Conservation (phyloP, 2,797 vertebrate genomes). For the Syngnathus rostellatus region DNA sequence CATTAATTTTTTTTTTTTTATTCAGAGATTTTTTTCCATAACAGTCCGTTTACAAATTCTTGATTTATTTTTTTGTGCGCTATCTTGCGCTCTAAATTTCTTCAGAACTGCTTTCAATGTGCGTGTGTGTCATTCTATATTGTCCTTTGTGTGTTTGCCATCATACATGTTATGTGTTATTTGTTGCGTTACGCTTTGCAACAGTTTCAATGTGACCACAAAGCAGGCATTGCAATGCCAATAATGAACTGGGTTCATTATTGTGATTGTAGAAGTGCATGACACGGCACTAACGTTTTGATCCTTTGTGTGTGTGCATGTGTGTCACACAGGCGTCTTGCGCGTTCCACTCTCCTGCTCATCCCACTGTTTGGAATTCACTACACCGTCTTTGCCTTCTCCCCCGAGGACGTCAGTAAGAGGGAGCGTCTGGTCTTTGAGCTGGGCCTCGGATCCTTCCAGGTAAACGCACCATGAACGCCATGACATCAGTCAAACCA, state of each 20-base stretch:
- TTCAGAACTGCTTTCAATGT: neutral
- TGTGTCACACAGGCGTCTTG: conserved; percentile 77
- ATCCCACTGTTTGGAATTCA: conserved; percentile 97
- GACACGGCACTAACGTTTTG: neutral
- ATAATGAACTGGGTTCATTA: no score
- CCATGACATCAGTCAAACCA: neutral
- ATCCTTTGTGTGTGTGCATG: conserved; percentile 3
- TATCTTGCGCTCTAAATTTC: neutral
- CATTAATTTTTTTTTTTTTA: no score
- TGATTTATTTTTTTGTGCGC: no score
- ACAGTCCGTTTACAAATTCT: no score
- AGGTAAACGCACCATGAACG: conserved; percentile 64
- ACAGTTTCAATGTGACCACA: neutral
- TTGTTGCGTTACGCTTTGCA: neutral
- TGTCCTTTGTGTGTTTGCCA: neutral
- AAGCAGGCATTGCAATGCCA: no score
- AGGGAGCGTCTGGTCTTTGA: conserved; percentile 93
- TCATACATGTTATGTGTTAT: neutral
- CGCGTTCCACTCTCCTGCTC: conserved; percentile 92
- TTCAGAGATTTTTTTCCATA: no score
- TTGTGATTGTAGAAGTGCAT: no score
- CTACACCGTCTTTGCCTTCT: conserved; percentile 98
- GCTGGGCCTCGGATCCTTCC: conserved; percentile 93
- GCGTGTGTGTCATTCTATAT: neutral
- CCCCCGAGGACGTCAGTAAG: conserved; percentile 94